phyloP scores from a whole-genome alignment of 2,888 invertebrate species.

The Clusia tigrina region DNA sequence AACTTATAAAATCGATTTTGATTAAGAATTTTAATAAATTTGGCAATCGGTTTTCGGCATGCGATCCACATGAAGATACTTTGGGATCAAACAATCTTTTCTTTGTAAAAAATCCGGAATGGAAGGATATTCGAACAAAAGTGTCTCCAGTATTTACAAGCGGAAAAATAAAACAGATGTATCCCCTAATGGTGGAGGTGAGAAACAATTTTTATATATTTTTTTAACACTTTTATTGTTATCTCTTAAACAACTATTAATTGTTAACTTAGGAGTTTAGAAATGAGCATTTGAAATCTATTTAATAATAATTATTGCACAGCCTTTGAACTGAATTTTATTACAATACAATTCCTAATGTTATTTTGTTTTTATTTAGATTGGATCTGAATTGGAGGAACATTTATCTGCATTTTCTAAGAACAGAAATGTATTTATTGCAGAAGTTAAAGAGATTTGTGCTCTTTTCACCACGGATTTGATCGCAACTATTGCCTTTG shows the following conservation, averaged over 20 bases:
- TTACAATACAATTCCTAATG: too few species aligned
- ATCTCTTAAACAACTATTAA: too few species aligned
- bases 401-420: constrained; percentile 34
- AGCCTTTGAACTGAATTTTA: too few species aligned
- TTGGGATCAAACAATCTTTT: constrained; percentile 64
- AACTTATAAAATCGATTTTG: constrained; percentile 64
- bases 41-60: constrained; percentile 48
- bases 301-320: too few species aligned
- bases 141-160: constrained; percentile 65
- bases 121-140: constrained; percentile 64
- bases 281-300: too few species aligned
- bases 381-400: constrained; percentile 49
- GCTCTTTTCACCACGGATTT: constrained; percentile 58
- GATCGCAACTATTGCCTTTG: constrained; percentile 60
- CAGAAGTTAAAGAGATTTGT: constrained; percentile 55
- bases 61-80: constrained; percentile 57
- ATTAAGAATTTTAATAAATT: constrained; percentile 66
- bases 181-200: constrained; percentile 57
- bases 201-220: too few species aligned
- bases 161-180: constrained; percentile 63
- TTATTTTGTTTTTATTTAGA: constrained; percentile 35
- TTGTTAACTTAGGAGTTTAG: too few species aligned
- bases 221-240: too few species aligned
- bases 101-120: constrained; percentile 62
- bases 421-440: constrained; percentile 31